phyloP scores from a whole-genome alignment of 2,888 invertebrate species.

The Drosophila limbata region DNA sequence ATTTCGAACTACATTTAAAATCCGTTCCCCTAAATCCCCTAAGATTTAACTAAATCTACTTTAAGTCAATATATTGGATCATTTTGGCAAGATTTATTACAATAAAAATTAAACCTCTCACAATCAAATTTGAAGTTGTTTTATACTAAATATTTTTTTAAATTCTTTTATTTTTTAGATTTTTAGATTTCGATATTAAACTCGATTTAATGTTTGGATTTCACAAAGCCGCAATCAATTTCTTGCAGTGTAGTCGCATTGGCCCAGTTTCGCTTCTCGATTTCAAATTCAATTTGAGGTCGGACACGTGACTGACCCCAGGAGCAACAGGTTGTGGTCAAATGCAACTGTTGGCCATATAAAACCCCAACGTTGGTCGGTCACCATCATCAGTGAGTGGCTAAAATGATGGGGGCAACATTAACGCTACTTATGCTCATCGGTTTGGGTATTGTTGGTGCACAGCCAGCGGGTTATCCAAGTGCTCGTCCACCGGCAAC shows the following conservation, averaged over 20 bases:
- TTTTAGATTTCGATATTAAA: too few relatives aligned
- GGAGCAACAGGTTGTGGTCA: constrained; percentile 63
- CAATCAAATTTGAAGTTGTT: too few relatives aligned
- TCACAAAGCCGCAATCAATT: neutral
- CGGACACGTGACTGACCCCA: constrained; percentile 57
- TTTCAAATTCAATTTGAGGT: constrained; percentile 40
- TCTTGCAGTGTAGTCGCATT: constrained; percentile 57
- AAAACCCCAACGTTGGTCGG: constrained; percentile 31
- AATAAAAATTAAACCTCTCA: too few relatives aligned
- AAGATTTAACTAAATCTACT: too few relatives aligned
- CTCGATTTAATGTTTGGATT: neutral
- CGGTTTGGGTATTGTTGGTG: constrained; percentile 25
- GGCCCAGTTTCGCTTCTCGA: constrained; percentile 57
- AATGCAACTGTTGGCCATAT: constrained; percentile 46
- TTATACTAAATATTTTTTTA: too few relatives aligned
- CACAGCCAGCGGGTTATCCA: constrained; percentile 76
- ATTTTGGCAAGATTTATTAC: too few relatives aligned
- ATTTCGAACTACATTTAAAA: too few relatives aligned
- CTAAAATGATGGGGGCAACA: constrained; percentile 52
- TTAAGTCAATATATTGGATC: too few relatives aligned
- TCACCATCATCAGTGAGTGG: constrained; percentile 30
- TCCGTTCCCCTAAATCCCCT: too few relatives aligned
- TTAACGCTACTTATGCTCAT: constrained; percentile 28
- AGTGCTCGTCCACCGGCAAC: constrained; percentile 54
- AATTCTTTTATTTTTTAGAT: too few relatives aligned